Base-by-base conservation (phyloP, 2,113 vertebrate genomes). In the Nansenia antarctica region DNA sequence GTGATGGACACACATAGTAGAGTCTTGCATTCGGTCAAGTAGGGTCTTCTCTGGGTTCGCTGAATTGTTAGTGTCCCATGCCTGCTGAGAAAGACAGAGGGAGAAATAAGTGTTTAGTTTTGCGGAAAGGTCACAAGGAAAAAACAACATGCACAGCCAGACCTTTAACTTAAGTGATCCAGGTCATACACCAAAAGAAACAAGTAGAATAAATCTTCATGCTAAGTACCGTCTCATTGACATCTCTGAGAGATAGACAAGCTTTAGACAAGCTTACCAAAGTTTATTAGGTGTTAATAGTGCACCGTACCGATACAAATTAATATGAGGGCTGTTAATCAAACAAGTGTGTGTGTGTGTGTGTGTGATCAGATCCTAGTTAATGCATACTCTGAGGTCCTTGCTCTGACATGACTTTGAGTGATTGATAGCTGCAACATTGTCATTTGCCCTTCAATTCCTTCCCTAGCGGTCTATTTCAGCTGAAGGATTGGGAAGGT, bases 391-490 rank as follows among this genome's bases (percentile, higher is more conserved):
- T 47, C 53, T 32, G 32, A 47, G 66, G 60, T 74, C 64, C 62
- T 22, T 72, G 67, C 12, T 62, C 64, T 62, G 61, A 66, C 69
- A 18, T 58, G n/a, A n/a, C n/a, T n/a, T 42, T 70, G 69, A 79
- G 53, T 81, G 73, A 82, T 45, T 83, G 73, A 80, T 78, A 81
- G 84, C 81, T 69, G 72, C 73, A 72, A 79, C 79, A 76, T 80
- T 85, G 86, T 82, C 81, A 77, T 81, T 76, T 85, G 86, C 83
- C 87, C 83, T 85, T 85, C 74, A 69, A 77, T 72, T 73, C 82
- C 72, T 80, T 83, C 73, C 78, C 69, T 76, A 24, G 66, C 18
- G 1, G 58, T 82, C 85, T 86, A 88, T 88, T 86, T 86, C 72
- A 62, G 80, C 79, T 67, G 34, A 70, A 71, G 82, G 79, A 77